Percentiles rank a stretch among this genome's conserved stretches.
These are phyloP conservation scores for Macrosoma leucophasiata DNA, from an alignment of 2,888 invertebrate genomes.

Conservation along the genomic window DNA sequence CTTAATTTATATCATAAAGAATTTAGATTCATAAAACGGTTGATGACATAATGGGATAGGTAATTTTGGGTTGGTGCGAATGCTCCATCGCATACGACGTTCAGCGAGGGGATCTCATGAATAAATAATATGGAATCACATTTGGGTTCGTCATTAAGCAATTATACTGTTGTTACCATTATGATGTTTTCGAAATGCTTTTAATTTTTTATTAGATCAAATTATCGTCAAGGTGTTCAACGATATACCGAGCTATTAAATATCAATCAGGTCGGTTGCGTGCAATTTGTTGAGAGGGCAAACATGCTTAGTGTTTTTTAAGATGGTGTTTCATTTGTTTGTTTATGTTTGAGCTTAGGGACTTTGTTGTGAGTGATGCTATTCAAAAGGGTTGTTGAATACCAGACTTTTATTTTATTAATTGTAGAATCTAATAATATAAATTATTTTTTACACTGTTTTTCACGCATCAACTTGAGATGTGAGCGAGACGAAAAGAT, in stretches of 20 bases:
- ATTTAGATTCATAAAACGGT: conserved; percentile 68
- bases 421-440: no score
- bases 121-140: conserved; percentile 70
- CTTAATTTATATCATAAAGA: conserved; percentile 63
- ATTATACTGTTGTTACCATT: conserved; percentile 69
- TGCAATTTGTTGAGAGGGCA: conserved; percentile 21
- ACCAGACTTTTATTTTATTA: no score
- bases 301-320: conserved; percentile 20
- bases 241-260: conserved; percentile 60
- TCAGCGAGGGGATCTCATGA: conserved; percentile 60
- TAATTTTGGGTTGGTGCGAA: conserved; percentile 63
- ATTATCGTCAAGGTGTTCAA: conserved; percentile 64
- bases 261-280: conserved; percentile 54
- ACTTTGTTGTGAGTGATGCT: no score
- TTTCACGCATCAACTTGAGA: conserved; percentile 9
- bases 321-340: no score
- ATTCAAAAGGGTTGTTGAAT: no score
- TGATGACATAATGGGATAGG: conserved; percentile 70
- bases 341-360: no score
- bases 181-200: conserved; percentile 70
- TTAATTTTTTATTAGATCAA: conserved; percentile 72
- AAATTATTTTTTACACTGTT: conserved; percentile 8
- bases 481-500: conserved; percentile 9
- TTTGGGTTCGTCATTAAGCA: conserved; percentile 69
- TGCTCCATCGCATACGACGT: conserved; percentile 52